Percentiles rank a stretch among this genome's conserved stretches.
These are phyloP conservation scores for Microplitis manilae DNA, from an alignment of 2,888 invertebrate genomes.

Conservation along the genomic window DNA sequence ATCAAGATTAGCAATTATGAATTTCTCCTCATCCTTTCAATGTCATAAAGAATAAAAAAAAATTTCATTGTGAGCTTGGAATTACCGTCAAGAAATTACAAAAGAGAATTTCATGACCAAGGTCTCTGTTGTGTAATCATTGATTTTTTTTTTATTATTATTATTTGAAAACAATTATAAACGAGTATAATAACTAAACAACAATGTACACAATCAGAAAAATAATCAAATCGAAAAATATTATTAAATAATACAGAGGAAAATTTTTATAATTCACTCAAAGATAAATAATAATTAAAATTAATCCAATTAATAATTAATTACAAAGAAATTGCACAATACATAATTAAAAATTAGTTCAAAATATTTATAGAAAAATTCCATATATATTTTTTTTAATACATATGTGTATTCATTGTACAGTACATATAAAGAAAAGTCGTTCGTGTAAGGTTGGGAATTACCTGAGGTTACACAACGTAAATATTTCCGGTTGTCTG, in stretches of 20 bases:
- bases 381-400: too few relatives aligned
- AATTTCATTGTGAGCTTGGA: background rate
- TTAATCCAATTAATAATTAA: background rate
- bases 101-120: background rate
- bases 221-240: background rate
- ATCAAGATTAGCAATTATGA: background rate
- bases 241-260: background rate
- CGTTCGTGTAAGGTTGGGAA: background rate
- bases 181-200: background rate
- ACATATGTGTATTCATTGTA: background rate
- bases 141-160: background rate
- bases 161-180: background rate
- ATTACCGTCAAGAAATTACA: background rate
- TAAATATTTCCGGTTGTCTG: background rate
- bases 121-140: background rate
- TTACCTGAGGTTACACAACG: slow-evolving; percentile 1
- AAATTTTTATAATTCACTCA: background rate
- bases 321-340: background rate
- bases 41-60: background rate
- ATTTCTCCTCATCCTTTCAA: slow-evolving; percentile 1
- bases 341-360: background rate
- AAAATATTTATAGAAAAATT: too few relatives aligned
- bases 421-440: background rate
- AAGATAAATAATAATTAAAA: background rate
- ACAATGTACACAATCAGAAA: background rate